Conservation (phyloP, 2,113 vertebrate genomes). For the Bufo bufo region DNA sequence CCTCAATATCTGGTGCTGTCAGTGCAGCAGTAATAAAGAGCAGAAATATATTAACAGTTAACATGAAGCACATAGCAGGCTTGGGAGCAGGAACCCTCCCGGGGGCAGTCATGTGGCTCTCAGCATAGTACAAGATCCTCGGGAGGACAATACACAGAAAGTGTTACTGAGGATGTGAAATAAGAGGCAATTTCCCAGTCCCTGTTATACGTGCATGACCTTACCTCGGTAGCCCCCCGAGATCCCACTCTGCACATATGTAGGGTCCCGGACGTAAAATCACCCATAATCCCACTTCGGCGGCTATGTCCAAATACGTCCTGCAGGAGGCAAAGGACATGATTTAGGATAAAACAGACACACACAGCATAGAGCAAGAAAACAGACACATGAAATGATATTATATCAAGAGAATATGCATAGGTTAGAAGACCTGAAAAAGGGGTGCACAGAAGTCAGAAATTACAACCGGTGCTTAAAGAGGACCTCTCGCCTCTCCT, state of each 20-base stretch:
- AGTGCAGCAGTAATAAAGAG: neutral
- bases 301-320: slow-evolving; percentile 81
- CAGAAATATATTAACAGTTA: neutral
- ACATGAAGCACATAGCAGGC: neutral
- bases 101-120: neutral
- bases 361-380: neutral
- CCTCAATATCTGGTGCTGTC: neutral
- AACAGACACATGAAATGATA: no score
- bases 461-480: no score
- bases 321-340: slow-evolving; percentile 63
- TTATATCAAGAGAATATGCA: no score
- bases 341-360: neutral
- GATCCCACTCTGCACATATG: slow-evolving; percentile 89
- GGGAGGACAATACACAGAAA: neutral
- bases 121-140: neutral
- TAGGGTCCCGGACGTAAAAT: slow-evolving; percentile 92
- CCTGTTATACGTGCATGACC: slow-evolving; percentile 4
- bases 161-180: neutral
- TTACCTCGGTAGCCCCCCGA: slow-evolving; percentile 90
- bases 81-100: neutral
- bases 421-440: no score
- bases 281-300: slow-evolving; percentile 83
- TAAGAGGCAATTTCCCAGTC: neutral
- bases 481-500: no score
- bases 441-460: no score